Base-by-base conservation (phyloP, 1,140 invertebrate genomes). In the Pseudomyrmex pallidus region DNA sequence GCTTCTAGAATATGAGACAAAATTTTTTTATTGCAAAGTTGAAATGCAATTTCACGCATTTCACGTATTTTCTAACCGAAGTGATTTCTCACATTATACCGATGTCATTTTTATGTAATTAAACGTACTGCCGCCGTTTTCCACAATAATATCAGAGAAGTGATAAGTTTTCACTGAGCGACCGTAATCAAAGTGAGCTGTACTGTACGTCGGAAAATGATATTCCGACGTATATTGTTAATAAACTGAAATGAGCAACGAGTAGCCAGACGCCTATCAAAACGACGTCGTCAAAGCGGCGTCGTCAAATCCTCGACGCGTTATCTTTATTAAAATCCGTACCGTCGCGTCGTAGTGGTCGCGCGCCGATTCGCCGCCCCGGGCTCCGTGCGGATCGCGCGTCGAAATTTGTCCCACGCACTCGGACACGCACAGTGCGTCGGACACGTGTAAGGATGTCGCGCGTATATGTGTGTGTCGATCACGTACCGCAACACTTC, bases 401-500 rank as follows among this genome's bases (percentile, higher is more conserved):
- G 62, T 74, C 62, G 70, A 86, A 87, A 87, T 70, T 70, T 63
- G 72, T 72, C 59, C 35, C 3, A 17, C 22, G 48, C 62, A 20
- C 62, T 68, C 59, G 54, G 54, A 52, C 7, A 44, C 12, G 67
- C 10, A 15, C 20, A 54, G 2, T n/a, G 4, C 44, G 35, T 10
- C 4, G 44, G 44, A 25, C 80, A 63, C 44, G 62, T 46, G 17
- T 15, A 25, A 61, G 56, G 12, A 46, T 48, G 25, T 13, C 61
- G 61, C 44, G 48, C 20, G 17, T 59, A 48, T 59, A 17, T 35
- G 68, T 54, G 50, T 4, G 50, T 54, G 72, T 74, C 68, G 82
- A 63, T 85, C 73, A 61, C 62, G 62, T 74, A 72, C 70, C 46
- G 83, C 73, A 85, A 83, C 84, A 84, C 74, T 88, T 89, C 70